Evolutionary conservation across 1,140 invertebrate species (phyloP), one percentile per base, ranked within the genome.

Genomic region (Whitmania pigra): DNA sequence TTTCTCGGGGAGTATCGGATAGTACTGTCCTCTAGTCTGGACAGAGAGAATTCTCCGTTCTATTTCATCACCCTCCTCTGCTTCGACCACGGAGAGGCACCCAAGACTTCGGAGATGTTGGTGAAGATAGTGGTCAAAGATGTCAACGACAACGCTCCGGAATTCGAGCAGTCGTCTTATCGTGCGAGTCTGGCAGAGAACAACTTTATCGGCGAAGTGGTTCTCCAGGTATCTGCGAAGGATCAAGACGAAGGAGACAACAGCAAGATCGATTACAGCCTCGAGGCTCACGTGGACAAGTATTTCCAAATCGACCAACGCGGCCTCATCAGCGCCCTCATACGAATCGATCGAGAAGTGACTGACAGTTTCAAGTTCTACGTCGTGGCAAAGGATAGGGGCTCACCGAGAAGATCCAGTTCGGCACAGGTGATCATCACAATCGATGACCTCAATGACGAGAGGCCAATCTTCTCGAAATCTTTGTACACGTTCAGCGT

Each of bases 261-360:
- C 79, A 89, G 89, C 43, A 86, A 87, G 75, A 87, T 94, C 36
- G 81, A 86, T 15, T 95, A 94, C 79, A 86, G 84, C 55, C 81
- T 95, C 0, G 86, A 86, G 54, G 91, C 91, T 18, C 36, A 70
- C 43, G 69, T 54, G 13, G 53, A 36, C 3, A n/a, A 25, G 18
- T 49, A 53, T 25, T 70, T 70, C 53, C 69, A 70, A 17, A 53
- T 70, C 17, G 69, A 70, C 53, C 43, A 70, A 15, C 69, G 73
- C 31, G 93, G 93, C 4, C 88, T 92, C 81, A 90, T 95, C 67
- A 90, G 85, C 74, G 92, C 91, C 0, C 91, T 88, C 66, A 85
- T 86, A 49, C 85, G 86, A 76, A 83, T 96, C 31, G 92, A 96
- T 79, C 85, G 92, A 67, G 93, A 96, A 83, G 87, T 89, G 75